Conservation (phyloP, 2,888 invertebrate species). For the Melanchra persicariae region DNA sequence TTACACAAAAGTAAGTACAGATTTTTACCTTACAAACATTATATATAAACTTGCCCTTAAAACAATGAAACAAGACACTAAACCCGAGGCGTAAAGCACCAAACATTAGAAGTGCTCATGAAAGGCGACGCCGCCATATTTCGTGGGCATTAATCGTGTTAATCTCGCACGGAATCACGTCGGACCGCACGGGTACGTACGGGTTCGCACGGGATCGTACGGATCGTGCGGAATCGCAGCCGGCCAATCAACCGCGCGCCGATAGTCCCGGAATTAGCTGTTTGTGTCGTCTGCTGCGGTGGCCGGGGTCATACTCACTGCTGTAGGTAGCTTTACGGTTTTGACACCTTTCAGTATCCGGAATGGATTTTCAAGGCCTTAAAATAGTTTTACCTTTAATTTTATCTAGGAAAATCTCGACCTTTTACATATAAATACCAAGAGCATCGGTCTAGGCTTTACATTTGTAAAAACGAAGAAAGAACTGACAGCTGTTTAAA, state of each 20-base stretch:
- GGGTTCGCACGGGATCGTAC: constrained; percentile 3
- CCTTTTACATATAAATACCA: neutral
- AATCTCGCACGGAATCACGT: constrained; percentile 47
- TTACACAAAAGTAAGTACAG: too few species aligned
- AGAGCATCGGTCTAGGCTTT: neutral
- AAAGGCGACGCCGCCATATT: constrained; percentile 52
- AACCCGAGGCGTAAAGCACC: constrained; percentile 24
- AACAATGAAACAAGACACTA: neutral
- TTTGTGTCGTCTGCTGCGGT: constrained; percentile 11
- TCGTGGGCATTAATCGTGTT: constrained; percentile 51
- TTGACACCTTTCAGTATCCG: neutral
- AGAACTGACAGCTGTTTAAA: neutral
- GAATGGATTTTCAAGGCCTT: neutral
- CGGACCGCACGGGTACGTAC: neutral
- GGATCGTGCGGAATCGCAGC: constrained; percentile 21
- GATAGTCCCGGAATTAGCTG: constrained; percentile 37
- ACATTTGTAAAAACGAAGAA: neutral
- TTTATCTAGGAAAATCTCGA: neutral
- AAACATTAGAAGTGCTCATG: constrained; percentile 31
- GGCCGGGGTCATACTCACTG: neutral
- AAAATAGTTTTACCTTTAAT: neutral
- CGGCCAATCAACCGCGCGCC: constrained; percentile 43
- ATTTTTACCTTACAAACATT: neutral
- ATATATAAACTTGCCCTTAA: neutral
- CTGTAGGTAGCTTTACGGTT: neutral